A percentile compares a stretch with the other conserved stretches of the same genome.
These are phyloP conservation scores for Caenorhabditis angaria DNA, from an alignment of 2,888 invertebrate genomes.

Conservation along the genomic window DNA sequence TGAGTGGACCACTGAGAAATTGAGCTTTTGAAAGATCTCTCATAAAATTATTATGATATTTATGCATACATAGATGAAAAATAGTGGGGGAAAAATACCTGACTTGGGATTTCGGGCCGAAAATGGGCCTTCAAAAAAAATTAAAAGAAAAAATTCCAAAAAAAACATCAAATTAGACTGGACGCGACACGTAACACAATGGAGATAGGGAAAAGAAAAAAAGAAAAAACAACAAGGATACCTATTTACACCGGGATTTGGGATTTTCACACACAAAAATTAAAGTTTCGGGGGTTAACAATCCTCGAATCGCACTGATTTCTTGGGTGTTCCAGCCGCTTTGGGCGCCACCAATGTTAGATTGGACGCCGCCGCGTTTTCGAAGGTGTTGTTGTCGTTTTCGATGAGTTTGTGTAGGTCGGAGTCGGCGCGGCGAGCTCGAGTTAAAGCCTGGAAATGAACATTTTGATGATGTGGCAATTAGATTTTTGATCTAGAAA, in stretches of 20 bases:
- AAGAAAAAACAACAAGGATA: background rate
- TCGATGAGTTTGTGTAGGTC: constrained; percentile 53
- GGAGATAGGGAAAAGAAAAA: background rate
- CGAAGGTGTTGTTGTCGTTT: constrained; percentile 16
- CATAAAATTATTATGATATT: background rate
- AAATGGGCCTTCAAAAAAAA: background rate
- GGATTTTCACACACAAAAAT: background rate
- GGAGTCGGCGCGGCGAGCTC: constrained; percentile 36
- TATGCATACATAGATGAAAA: too few relatives aligned
- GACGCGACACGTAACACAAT: constrained; percentile 7
- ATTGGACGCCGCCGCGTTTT: too few relatives aligned
- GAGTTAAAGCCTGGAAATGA: constrained; percentile 22
- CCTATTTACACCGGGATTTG: background rate
- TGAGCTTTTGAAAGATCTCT: constrained; percentile 16
- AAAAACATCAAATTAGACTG: too few relatives aligned
- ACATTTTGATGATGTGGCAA: constrained; percentile 5
- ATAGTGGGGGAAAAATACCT: too few relatives aligned
- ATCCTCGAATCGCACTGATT: constrained; percentile 32
- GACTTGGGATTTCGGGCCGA: background rate
- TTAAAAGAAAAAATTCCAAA: background rate
- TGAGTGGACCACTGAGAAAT: constrained; percentile 28
- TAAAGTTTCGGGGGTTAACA: background rate
- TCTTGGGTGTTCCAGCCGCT: constrained; percentile 22
- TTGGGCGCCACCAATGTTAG: too few relatives aligned
- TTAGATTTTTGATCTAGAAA: background rate